Conservation (phyloP, 2,113 vertebrate species). For the Carollia perspicillata region DNA sequence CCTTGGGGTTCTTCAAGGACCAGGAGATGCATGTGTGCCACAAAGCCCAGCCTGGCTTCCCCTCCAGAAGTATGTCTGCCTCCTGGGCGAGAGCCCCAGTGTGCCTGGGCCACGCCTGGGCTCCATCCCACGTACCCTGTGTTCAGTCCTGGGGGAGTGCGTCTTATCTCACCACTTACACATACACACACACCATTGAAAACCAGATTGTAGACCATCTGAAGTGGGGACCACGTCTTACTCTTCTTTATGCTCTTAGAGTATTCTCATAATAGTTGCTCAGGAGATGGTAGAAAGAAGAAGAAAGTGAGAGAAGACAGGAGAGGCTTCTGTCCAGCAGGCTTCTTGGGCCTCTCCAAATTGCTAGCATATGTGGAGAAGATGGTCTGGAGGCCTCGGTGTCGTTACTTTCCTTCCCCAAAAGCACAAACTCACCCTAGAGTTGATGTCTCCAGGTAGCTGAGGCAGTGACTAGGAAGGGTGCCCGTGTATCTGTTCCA, state of each 20-base stretch:
- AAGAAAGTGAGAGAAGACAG: not conserved
- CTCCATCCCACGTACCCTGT: not conserved
- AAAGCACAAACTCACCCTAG: not conserved
- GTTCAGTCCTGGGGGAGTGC: fast-evolving
- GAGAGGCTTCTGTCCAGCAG: not conserved
- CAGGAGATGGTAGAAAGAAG: not conserved
- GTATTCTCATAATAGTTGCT: not conserved
- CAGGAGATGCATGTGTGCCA: fast-evolving
- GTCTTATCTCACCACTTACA: not conserved
- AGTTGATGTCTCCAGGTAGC: not conserved
- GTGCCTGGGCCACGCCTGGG: too few species aligned
- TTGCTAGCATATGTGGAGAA: not conserved
- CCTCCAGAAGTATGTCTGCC: not conserved
- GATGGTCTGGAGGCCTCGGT: not conserved
- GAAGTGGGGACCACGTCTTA: fast-evolving
- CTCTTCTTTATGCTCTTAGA: not conserved
- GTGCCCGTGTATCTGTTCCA: not conserved
- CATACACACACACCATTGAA: not conserved
- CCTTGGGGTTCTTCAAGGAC: not conserved
- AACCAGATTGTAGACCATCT: too few species aligned
- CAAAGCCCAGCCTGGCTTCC: not conserved
- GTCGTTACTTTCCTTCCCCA: not conserved
- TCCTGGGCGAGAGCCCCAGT: too few species aligned
- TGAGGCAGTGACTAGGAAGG: not conserved
- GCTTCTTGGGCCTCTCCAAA: not conserved